Evolutionary conservation across 2,797 vertebrate species (phyloP), one percentile per base, ranked within the genome.

Genomic region (Parambassis ranga): DNA sequence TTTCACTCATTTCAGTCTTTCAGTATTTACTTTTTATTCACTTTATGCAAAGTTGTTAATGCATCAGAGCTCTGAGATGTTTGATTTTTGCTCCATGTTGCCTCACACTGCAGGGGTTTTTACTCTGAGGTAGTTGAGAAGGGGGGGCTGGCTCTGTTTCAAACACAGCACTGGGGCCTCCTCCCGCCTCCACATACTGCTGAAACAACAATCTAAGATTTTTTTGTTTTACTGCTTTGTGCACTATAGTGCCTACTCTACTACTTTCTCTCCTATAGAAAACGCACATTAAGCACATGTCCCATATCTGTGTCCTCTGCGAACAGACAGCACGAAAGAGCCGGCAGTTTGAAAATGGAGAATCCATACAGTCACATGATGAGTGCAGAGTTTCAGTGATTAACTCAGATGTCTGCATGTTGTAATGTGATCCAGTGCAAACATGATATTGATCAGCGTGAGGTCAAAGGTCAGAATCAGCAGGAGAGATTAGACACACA

Each of bases 121-220:
- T 15, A 32, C 37, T 48, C 48, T 60, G 37, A 1, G 42, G 71
- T 27, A 44, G 43, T 11, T 38, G 24, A 32, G 4, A 49, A 67
- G 61, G 67, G 79, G 74, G 82, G 43, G 28, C 64, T 83, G 83
- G 83, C 74, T 59, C 28, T 4, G 9, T 76, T 71, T 86, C 79
- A 81, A 64, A 66, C 68, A 52, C 48, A 75, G 73, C 48, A 35
- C 59, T 57, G 56, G 63, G 82, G 83, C 75, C 83, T 72, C 68
- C 71, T 64, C 72, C 79, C 36, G 14, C 80, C 84, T 81, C 65
- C 84, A 56, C 74, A 67, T 62, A 79, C 76, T 70, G 82, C 64
- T 82, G 75, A 79, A 86, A 87, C 81, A 86, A 87, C 84, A 84
- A 65, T 60, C 60, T 57, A 23, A 50, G 23, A 6, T 75, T 56